These are phyloP conservation scores for Apantesis nais DNA, from an alignment of 2,888 invertebrate species.

Conservation along the genomic window DNA sequence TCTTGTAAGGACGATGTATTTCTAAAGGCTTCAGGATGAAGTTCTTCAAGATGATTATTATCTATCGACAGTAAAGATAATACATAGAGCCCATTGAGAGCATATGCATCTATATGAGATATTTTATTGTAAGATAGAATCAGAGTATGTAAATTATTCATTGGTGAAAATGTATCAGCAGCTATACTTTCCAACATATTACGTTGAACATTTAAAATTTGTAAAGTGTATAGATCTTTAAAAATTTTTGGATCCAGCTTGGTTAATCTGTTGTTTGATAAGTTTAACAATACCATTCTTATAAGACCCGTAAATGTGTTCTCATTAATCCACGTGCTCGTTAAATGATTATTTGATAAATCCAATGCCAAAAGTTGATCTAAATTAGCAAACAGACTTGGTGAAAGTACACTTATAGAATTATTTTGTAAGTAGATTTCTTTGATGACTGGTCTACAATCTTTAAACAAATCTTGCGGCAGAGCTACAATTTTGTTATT, in stretches of 20 bases:
- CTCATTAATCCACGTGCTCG: constrained; percentile 94
- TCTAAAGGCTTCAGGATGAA: constrained; percentile 94
- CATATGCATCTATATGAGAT: constrained; percentile 93
- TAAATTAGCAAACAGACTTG: constrained; percentile 93
- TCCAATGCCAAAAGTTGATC: constrained; percentile 93
- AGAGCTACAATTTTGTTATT: constrained; percentile 95
- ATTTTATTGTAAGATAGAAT: constrained; percentile 94
- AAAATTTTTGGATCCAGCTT: constrained; percentile 94
- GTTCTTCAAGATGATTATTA: constrained; percentile 92
- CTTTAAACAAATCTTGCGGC: constrained; percentile 93
- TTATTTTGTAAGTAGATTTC: constrained; percentile 97
- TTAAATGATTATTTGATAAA: constrained; percentile 93
- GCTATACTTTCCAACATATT: constrained; percentile 93
- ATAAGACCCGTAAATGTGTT: constrained; percentile 95
- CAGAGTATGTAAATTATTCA: constrained; percentile 96
- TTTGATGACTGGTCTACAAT: constrained; percentile 91
- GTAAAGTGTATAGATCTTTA: constrained; percentile 93
- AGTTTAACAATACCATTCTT: constrained; percentile 93
- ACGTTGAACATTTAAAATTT: constrained; percentile 93
- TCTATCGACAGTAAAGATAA: constrained; percentile 93
- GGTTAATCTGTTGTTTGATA: constrained; percentile 93
- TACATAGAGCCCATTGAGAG: constrained; percentile 95
- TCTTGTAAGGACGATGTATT: constrained; percentile 96
- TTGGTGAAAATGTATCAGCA: constrained; percentile 94
- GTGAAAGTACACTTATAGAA: constrained; percentile 94